phyloP scores from a whole-genome alignment of 2,888 invertebrate genomes.

The Parnassius apollo region DNA sequence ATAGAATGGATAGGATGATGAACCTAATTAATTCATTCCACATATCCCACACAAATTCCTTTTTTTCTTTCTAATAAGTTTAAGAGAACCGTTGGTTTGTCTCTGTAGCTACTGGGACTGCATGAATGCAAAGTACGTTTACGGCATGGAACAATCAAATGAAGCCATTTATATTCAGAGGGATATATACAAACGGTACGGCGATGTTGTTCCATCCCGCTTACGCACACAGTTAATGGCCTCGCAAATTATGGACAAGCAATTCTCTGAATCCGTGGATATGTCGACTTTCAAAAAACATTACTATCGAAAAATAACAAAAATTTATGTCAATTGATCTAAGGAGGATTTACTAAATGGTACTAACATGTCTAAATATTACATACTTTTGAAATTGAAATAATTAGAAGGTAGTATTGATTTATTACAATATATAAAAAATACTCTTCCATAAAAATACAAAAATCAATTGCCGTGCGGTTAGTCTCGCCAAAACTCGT shows the following conservation, averaged over 20 bases:
- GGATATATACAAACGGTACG: constrained; percentile 53
- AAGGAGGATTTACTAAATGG: too few relatives aligned
- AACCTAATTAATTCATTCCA: too few relatives aligned
- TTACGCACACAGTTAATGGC: constrained; percentile 67
- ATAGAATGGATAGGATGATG: too few relatives aligned
- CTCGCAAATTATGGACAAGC: constrained; percentile 69
- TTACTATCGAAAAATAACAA: constrained; percentile 65
- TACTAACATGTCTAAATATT: too few relatives aligned
- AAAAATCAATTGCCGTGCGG: too few relatives aligned
- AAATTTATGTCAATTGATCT: constrained; percentile 58
- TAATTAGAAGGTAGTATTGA: too few relatives aligned
- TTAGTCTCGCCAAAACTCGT: too few relatives aligned
- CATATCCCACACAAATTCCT: too few relatives aligned
- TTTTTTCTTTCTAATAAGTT: background rate
- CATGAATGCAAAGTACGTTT: constrained; percentile 72
- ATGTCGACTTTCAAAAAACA: constrained; percentile 52
- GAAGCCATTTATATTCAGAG: constrained; percentile 77
- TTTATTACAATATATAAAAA: too few relatives aligned
- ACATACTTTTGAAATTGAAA: too few relatives aligned
- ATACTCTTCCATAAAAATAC: too few relatives aligned
- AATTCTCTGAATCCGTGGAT: constrained; percentile 56
- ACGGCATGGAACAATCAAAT: constrained; percentile 71
- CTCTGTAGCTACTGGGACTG: constrained; percentile 57
- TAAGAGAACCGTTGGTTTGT: constrained; percentile 45
- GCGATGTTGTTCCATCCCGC: constrained; percentile 49